Evolutionary conservation across 2,888 invertebrate genomes (phyloP), one percentile per base, ranked within the genome.

Genomic region (Andrena fulva): DNA sequence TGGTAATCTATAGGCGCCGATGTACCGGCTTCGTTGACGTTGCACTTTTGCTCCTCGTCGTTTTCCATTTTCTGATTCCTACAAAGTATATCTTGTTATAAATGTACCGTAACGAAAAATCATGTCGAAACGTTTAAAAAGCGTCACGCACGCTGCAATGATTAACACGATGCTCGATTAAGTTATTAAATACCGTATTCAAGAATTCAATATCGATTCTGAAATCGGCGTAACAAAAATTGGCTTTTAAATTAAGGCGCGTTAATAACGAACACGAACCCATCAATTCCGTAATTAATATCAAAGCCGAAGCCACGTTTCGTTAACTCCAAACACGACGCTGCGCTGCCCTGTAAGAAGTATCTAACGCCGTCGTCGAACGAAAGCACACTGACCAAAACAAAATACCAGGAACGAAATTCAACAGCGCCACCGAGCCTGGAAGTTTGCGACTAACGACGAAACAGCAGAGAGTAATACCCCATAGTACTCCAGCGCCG

Each of bases 11-110:
- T 81, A 71, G 92, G 77, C 71, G 88, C 83, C 56, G 92, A 81
- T 73, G 89, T 84, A 67, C 86, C 77, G 54, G 89, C 85, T 66
- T 91, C 87, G 29, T 85, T 86, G 8, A 56, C 42, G 67, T 85
- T 82, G 48, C 54, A 76, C 54, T 91, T 91, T 64, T 90, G 83
- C 35, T 91, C 87, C 31, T 91, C 90, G 31, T 91, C 88, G 42
- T 89, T 89, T 16, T 92, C 90, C 90, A 92, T 91, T 87, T 91
- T 91, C 76, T 89, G 80, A 69, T 90, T 89, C 71, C 91, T 92
- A 33, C 35, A 82, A 82, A 82, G 77, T 8, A 69, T 72, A 77
- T 56, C 12, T 31, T 31, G 20, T 67, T 81, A 48, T 50, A 64
- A 59, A 56, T 50, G 16, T 62, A 42, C 6, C 20, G 1, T 1